Base-by-base conservation (phyloP, 2,113 vertebrate genomes). In the Pavo muticus region DNA sequence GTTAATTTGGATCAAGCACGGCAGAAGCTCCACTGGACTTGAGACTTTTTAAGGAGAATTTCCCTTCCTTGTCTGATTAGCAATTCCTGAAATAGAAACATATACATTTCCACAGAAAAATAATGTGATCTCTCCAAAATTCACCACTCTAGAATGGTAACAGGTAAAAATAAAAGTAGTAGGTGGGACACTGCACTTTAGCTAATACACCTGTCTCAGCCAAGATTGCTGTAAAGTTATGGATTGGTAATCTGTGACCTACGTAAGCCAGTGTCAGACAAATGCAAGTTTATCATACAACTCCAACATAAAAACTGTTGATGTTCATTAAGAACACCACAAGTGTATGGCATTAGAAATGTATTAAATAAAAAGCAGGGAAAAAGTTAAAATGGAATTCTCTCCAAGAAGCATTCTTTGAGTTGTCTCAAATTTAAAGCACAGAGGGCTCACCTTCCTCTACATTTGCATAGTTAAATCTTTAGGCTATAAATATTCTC, bases 51-150 rank as follows among this genome's bases (percentile, higher is more conserved):
- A 56, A 92, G 39, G 9, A 80, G 56, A 54, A 35, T 24, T 59
- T 68, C 9, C 17, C 7, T 76, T 77, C 20, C 42, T 60, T 60
- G 9, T 5, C 15, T 39, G 19, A 1, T 52, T 47, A 47, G 4
- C 21, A 78, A 2, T 3, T 14, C 4, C 21, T 50, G 21, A 21
- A 50, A n/a, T 1, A 13, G 52, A 81, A 65, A 52, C 2, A 0
- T 14, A 6, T 39, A 39, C 18, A 3, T 60, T 48, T 39, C 29
- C 10, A 12, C 50, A 68, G 32, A 84, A 25, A 19, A 86, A 54
- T 4, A 30, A 5, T 24, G 5, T 0, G 2, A 6, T 50, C 19
- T 74, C 69, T 56, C 8, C 5, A 29, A 74, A 63, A 16, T 32
- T 71, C 50, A 40, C 10, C 10, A 13, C 20, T 18, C n/a, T 25